These are phyloP conservation scores for Morone chrysops DNA, from an alignment of 2,113 vertebrate species.

Conservation along the genomic window DNA sequence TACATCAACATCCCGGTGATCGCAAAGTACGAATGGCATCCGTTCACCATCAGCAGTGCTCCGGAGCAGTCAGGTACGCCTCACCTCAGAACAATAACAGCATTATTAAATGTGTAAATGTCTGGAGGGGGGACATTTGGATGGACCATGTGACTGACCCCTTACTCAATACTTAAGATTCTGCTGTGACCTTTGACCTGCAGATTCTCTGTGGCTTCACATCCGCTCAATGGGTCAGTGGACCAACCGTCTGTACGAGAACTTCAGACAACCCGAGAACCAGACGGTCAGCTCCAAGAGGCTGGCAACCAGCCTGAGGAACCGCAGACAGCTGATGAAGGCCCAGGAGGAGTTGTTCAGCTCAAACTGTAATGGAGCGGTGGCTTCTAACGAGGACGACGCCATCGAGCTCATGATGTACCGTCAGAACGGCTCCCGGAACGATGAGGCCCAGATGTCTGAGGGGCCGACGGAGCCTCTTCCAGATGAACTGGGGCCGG, in stretches of 20 bases:
- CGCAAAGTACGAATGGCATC: constrained; percentile 92
- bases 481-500: constrained; percentile 5
- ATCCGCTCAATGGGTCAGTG: constrained; percentile 91
- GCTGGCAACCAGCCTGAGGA: constrained; percentile 71
- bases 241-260: constrained; percentile 90
- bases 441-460: neutral
- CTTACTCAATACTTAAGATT: no score
- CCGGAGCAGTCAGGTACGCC: constrained; percentile 88
- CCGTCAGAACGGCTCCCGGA: constrained; percentile 20
- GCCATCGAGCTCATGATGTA: constrained; percentile 84
- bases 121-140: no score
- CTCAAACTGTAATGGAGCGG: neutral
- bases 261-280: constrained; percentile 79
- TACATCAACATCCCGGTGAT: constrained; percentile 92
- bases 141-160: no score
- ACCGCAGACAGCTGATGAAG: constrained; percentile 31
- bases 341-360: constrained; percentile 74
- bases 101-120: no score
- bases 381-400: constrained; percentile 76
- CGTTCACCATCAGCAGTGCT: constrained; percentile 95
- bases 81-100: neutral
- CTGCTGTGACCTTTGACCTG: constrained; percentile 3
- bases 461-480: fast-evolving
- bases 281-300: constrained; percentile 29
- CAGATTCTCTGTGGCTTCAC: constrained; percentile 92